phyloP scores from a whole-genome alignment of 2,888 invertebrate species.

The Deilephila porcellus region DNA sequence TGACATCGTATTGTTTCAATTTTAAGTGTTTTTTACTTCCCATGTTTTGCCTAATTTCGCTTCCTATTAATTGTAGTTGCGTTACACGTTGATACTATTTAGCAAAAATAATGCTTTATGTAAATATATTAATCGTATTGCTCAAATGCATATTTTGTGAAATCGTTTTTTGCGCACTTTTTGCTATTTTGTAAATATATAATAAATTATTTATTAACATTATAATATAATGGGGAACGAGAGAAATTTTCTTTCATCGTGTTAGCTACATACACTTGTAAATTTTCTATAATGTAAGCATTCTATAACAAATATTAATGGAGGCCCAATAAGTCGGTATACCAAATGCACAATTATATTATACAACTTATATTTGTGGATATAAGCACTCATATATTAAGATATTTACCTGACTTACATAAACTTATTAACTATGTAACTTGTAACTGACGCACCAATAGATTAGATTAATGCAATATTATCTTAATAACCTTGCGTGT shows the following conservation, averaged over 20 bases:
- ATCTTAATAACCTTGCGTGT: constrained; percentile 43
- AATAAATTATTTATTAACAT: constrained; percentile 61
- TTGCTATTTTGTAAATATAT: constrained; percentile 80
- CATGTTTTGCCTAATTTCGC: constrained; percentile 25
- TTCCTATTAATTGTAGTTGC: constrained; percentile 21
- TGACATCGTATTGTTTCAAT: not conserved
- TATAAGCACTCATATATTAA: constrained; percentile 64
- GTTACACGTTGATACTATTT: constrained; percentile 25
- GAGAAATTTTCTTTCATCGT: constrained; percentile 63
- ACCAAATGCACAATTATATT: constrained; percentile 80
- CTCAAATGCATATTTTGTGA: constrained; percentile 85
- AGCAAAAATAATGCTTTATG: constrained; percentile 69
- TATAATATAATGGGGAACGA: constrained; percentile 63
- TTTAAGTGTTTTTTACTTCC: constrained; percentile 11
- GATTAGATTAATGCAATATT: constrained; percentile 63
- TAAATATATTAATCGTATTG: constrained; percentile 82
- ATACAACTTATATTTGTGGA: constrained; percentile 66
- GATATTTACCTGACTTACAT: constrained; percentile 56
- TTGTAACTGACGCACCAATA: constrained; percentile 69
- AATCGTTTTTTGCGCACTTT: constrained; percentile 83
- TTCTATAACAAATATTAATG: constrained; percentile 71
- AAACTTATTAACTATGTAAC: constrained; percentile 44
- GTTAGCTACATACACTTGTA: constrained; percentile 40
- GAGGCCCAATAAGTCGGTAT: constrained; percentile 80
- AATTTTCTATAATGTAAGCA: constrained; percentile 61